phyloP scores from a whole-genome alignment of 2,888 invertebrate species.

The Drymonia ruficornis region DNA sequence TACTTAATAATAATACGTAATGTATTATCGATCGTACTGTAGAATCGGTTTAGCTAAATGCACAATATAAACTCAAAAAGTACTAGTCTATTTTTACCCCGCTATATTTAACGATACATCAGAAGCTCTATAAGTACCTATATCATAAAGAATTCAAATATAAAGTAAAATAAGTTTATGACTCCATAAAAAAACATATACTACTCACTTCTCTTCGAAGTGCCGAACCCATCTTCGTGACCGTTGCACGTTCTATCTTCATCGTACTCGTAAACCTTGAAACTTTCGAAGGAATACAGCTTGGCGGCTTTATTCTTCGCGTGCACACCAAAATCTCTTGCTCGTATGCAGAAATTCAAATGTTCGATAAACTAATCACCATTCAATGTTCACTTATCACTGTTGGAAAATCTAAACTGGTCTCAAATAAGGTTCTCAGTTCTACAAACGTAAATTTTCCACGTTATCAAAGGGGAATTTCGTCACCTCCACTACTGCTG shows the following conservation, averaged over 20 bases:
- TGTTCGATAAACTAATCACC: slow-evolving; percentile 25
- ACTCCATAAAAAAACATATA: slow-evolving; percentile 40
- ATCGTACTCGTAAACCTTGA: slow-evolving; percentile 81
- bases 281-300: slow-evolving; percentile 84
- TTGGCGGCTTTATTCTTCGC: slow-evolving; percentile 64
- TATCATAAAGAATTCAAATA: slow-evolving; percentile 41
- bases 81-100: slow-evolving; percentile 11
- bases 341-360: slow-evolving; percentile 13
- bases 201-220: slow-evolving; percentile 76
- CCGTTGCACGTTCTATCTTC: slow-evolving; percentile 72
- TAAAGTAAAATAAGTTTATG: slow-evolving; percentile 47
- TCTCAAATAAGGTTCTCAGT: slow-evolving; percentile 23
- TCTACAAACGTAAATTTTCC: slow-evolving; percentile 29
- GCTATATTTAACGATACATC: slow-evolving; percentile 28
- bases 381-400: slow-evolving; percentile 27
- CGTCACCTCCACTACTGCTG: slow-evolving; percentile 39
- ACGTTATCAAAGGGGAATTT: slow-evolving; percentile 41
- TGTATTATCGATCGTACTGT: not conserved
- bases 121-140: slow-evolving; percentile 30
- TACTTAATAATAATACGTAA: not conserved
- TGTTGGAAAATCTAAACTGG: slow-evolving; percentile 31
- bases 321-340: slow-evolving; percentile 37
- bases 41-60: not conserved
- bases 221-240: slow-evolving; percentile 74
- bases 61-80: not conserved